phyloP scores from a whole-genome alignment of 2,113 vertebrate genomes.

The Machaerirhynchus nigripectus region DNA sequence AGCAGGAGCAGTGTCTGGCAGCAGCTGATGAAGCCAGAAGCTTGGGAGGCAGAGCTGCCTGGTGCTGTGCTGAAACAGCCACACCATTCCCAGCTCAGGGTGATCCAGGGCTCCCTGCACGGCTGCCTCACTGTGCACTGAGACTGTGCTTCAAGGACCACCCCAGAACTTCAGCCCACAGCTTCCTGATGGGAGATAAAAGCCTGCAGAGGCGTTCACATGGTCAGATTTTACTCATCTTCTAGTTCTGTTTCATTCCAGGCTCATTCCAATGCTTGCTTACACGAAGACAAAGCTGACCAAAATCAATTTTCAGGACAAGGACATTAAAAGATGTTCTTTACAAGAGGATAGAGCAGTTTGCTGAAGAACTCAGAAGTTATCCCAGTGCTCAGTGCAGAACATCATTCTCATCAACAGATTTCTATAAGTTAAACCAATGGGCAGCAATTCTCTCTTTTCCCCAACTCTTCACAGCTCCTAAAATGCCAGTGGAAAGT shows the following conservation, averaged over 20 bases:
- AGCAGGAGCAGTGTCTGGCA: neutral
- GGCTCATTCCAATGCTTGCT: slow-evolving; percentile 26
- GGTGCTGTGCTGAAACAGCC: neutral
- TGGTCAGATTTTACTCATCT: slow-evolving; percentile 47
- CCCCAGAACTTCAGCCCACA: slow-evolving; percentile 61
- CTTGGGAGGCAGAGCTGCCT: slow-evolving; percentile 7
- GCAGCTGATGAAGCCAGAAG: neutral
- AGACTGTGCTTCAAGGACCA: slow-evolving; percentile 25
- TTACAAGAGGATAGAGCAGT: neutral
- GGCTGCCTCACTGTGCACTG: neutral
- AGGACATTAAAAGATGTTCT: neutral
- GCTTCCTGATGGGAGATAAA: slow-evolving; percentile 59
- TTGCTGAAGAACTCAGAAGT: neutral
- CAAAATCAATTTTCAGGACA: neutral
- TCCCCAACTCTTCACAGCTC: neutral
- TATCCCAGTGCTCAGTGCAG: neutral
- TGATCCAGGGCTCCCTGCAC: neutral
- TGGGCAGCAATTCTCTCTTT: neutral
- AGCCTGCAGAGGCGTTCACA: slow-evolving; percentile 35
- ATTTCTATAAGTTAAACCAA: neutral
- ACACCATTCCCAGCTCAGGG: neutral
- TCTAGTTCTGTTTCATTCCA: slow-evolving; percentile 31
- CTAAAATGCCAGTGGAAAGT: neutral
- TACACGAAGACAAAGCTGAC: neutral
- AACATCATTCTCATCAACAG: neutral